A percentile compares a stretch with the other conserved stretches of the same genome.
Evolutionary conservation across 2,888 invertebrate species (phyloP).

Genomic region (Tipula vernalis): DNA sequence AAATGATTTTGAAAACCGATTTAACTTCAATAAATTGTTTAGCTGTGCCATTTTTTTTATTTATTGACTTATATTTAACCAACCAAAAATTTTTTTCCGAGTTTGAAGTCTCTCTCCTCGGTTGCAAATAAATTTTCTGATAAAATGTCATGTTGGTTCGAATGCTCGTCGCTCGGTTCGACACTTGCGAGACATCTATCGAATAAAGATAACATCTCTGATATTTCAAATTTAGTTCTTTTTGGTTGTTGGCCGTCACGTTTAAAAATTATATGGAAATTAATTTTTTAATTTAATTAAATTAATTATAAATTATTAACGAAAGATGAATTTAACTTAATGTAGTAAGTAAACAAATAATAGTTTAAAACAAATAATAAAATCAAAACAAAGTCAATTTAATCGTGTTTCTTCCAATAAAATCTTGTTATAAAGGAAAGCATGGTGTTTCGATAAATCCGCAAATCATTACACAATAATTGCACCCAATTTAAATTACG

Average conservation of each 20-base stretch:
- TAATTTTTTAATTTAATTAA: no score
- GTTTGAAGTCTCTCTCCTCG: not conserved
- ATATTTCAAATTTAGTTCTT: not conserved
- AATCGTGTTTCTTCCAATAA: no score
- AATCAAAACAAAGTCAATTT: no score
- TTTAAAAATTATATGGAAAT: not conserved
- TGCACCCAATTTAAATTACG: no score
- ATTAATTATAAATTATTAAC: no score
- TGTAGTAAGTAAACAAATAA: no score
- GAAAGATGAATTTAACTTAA: no score
- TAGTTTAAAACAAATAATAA: no score
- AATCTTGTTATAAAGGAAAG: no score
- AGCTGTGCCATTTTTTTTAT: not conserved
- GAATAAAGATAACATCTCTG: not conserved
- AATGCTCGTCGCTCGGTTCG: not conserved
- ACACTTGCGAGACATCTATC: not conserved
- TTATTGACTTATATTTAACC: not conserved
- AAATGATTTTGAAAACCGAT: not conserved
- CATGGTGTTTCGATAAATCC: no score
- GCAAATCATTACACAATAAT: no score
- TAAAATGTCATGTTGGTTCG: not conserved
- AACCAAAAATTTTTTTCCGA: not conserved
- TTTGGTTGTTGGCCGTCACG: not conserved
- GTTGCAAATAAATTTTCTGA: not conserved
- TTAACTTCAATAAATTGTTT: not conserved